Percentiles rank a stretch among this genome's conserved stretches.
These are phyloP conservation scores for Procavia capensis DNA, from an alignment of 2,113 vertebrate species.

Conservation along the genomic window DNA sequence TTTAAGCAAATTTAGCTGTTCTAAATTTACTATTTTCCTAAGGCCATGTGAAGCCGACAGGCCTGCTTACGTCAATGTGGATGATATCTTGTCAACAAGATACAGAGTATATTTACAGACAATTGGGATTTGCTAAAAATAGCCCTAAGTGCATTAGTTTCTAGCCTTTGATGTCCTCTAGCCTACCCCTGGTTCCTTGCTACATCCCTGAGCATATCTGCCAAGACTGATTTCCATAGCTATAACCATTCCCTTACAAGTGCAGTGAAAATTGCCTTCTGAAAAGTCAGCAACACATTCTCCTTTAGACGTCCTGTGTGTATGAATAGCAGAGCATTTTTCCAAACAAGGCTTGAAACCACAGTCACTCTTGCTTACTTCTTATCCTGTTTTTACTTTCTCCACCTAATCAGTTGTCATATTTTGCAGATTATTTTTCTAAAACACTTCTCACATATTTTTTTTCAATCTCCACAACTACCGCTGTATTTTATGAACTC, in stretches of 20 bases:
- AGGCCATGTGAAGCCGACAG: not conserved
- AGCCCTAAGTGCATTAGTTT: not conserved
- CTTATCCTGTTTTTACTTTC: slow-evolving; percentile 10
- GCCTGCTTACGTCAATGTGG: not conserved
- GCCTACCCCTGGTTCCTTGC: not conserved
- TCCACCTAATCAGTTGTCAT: not conserved
- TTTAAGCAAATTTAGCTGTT: not conserved
- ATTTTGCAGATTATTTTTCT: not conserved
- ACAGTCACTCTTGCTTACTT: not conserved
- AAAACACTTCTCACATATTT: not conserved
- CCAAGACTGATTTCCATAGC: not conserved
- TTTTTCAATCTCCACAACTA: not conserved
- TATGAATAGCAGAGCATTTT: not conserved
- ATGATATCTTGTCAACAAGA: not conserved
- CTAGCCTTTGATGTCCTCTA: not conserved
- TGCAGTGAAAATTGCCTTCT: not conserved
- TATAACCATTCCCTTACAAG: not conserved
- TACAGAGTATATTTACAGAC: not conserved
- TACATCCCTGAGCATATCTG: not conserved
- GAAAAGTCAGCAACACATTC: not conserved
- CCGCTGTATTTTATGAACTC: not conserved
- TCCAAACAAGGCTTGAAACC: not conserved
- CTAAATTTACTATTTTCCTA: not conserved
- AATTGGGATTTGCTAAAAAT: not conserved
- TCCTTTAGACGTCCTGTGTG: not conserved